Evolutionary conservation across 2,888 invertebrate genomes (phyloP).

Genomic region (Seira sanloemensis): DNA sequence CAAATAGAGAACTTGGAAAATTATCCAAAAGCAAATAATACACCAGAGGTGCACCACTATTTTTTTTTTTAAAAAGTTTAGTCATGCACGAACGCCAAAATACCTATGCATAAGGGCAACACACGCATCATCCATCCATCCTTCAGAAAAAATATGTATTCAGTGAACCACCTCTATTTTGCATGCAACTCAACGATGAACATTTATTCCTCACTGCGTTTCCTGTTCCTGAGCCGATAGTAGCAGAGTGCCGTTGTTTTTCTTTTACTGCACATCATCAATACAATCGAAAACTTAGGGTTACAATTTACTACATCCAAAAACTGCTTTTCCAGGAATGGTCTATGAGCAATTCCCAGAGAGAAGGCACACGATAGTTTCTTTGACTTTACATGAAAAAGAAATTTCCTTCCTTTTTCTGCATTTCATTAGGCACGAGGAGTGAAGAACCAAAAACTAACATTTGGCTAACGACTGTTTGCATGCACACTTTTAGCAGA

Average conservation of each 20-base stretch:
- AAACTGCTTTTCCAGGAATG: conserved; percentile 31
- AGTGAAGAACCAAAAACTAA: not conserved
- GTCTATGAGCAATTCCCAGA: not conserved
- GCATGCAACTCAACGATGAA: conserved; percentile 48
- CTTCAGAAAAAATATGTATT: not conserved
- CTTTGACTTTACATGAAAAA: conserved; percentile 32
- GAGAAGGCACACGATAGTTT: not conserved
- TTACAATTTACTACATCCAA: conserved; percentile 19
- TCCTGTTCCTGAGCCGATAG: not conserved
- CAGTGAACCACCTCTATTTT: conserved; percentile 28
- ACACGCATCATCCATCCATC: conserved; percentile 17
- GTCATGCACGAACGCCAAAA: conserved; percentile 38
- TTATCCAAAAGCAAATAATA: not conserved
- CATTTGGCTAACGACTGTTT: not conserved
- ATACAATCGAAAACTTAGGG: conserved; percentile 11
- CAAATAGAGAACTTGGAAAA: not conserved
- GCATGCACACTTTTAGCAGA: conserved; percentile 1
- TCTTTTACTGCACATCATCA: conserved; percentile 26
- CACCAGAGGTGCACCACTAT: not conserved
- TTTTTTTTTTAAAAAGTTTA: not conserved
- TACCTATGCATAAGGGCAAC: not conserved
- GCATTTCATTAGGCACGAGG: conserved; percentile 22
- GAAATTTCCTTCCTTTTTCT: not conserved
- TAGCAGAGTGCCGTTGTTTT: not conserved
- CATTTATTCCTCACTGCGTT: conserved; percentile 22